Conservation (phyloP, 2,888 invertebrate genomes). For the Lochmaea capreae region DNA sequence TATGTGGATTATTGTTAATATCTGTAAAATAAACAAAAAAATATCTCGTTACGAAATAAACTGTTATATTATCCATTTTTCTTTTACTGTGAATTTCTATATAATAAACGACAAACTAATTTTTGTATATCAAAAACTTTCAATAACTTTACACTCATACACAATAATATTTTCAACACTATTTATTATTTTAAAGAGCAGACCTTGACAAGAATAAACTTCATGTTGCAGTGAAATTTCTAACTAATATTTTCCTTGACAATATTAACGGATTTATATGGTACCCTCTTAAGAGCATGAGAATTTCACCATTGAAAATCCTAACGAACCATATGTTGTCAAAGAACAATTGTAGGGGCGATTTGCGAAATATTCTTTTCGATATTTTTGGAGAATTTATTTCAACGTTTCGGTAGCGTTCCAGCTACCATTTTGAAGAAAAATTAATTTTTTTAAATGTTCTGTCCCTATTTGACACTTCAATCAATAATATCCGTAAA, state of each 20-base stretch:
- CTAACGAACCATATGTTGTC: constrained; percentile 47
- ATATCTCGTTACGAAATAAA: background rate
- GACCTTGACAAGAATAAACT: constrained; percentile 33
- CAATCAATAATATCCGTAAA: too few species aligned
- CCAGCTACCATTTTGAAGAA: too few species aligned
- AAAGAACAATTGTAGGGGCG: constrained; percentile 18
- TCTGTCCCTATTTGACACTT: too few species aligned
- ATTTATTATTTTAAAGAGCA: constrained; percentile 8
- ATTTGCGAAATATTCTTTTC: background rate
- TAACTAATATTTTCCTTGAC: constrained; percentile 27
- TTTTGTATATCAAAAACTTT: too few species aligned
- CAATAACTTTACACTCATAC: too few species aligned
- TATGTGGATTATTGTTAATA: background rate
- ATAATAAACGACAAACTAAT: too few species aligned
- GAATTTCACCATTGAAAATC: constrained; percentile 48
- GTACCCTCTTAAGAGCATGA: constrained; percentile 37
- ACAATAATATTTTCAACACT: too few species aligned
- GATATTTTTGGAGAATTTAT: background rate
- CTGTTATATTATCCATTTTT: too few species aligned
- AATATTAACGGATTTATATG: constrained; percentile 43
- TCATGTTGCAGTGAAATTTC: constrained; percentile 36
- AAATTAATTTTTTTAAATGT: too few species aligned
- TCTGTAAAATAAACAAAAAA: constrained; percentile 5
- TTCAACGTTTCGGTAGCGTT: too few species aligned
- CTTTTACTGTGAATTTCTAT: too few species aligned